Evolutionary conservation across 2,888 invertebrate species (phyloP), one percentile per base, ranked within the genome.

Genomic region (Bellardia bayeri): DNA sequence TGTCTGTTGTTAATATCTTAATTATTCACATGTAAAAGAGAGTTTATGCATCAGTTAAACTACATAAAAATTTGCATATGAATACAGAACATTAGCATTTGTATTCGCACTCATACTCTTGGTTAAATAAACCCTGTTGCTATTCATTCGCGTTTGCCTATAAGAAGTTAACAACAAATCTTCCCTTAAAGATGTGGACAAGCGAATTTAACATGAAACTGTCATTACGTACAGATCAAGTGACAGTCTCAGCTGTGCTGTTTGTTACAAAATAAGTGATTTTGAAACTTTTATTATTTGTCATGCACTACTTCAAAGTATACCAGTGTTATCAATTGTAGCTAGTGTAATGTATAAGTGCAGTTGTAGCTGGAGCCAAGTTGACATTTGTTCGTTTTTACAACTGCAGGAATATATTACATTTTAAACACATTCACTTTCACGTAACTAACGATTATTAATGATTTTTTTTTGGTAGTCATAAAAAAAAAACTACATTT

Each of bases 31-130:
- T 75, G 68, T 64, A 51, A 63, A 74, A 76, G 33, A 33, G 37
- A 42, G 37, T 85, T 75, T 56, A 85, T 45, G 80, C 80, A 75
- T 80, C 85, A 85, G 51, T 51, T 75, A 16, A 68, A 76, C 45
- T 54, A 14, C 14, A 61, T 40, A 42, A 68, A 81, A 80, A 85
- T 85, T 81, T 85, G 54, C 85, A 85, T 81, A 85, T 63, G 54
- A 79, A 84, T 58, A 64, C 66, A 23, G 49, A 42, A 58, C 51
- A 45, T 66, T 23, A 78, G 54, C 63, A 61, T 33, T 45, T 45
- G 45, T 79, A 8, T 33, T 16, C 13, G 0, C 7, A 49, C 14
- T 69, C 33, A 37, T 63, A 63, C 3, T 33, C 4, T 14, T 37
- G 7, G 9, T 5, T 30, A 61, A 61, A 61, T 6, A 9, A 45